A percentile compares a stretch with the other conserved stretches of the same genome.
These are phyloP conservation scores for Xylota sylvarum DNA, from an alignment of 2,888 invertebrate species.

Conservation along the genomic window DNA sequence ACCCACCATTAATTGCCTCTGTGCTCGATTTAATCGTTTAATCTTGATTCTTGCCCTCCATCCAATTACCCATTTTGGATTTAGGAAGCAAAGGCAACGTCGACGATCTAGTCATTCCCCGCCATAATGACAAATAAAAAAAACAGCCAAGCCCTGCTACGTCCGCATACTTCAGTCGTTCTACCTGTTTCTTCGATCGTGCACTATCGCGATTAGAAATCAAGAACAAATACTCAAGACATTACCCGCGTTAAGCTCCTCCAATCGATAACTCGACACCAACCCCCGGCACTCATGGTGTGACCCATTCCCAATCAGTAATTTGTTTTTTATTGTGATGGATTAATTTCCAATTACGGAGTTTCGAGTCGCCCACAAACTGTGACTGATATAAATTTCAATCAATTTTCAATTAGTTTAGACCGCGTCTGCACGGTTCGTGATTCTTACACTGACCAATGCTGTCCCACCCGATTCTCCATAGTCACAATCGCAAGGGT, in stretches of 20 bases:
- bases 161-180: conserved; percentile 1
- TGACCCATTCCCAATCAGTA: conserved; percentile 68
- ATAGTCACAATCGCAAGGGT: conserved; percentile 42
- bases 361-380: conserved; percentile 55
- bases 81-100: conserved; percentile 48
- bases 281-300: conserved; percentile 21
- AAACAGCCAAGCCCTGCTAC: background rate
- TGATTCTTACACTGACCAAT: background rate
- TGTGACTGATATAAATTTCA: conserved; percentile 65
- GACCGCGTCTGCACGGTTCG: background rate
- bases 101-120: background rate
- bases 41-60: conserved; percentile 55
- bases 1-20: conserved; percentile 71
- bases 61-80: conserved; percentile 57
- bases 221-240: conserved; percentile 74
- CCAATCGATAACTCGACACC: conserved; percentile 34
- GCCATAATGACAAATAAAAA: too few relatives aligned
- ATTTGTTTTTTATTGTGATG: conserved; percentile 82
- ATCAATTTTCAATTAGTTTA: conserved; percentile 74
- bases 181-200: conserved; percentile 18
- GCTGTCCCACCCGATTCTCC: conserved; percentile 4
- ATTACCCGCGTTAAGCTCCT: conserved; percentile 60
- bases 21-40: conserved; percentile 70
- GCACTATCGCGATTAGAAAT: conserved; percentile 66
- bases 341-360: conserved; percentile 84